Conservation (phyloP, 2,113 vertebrate genomes). For the Holacanthus passer region DNA sequence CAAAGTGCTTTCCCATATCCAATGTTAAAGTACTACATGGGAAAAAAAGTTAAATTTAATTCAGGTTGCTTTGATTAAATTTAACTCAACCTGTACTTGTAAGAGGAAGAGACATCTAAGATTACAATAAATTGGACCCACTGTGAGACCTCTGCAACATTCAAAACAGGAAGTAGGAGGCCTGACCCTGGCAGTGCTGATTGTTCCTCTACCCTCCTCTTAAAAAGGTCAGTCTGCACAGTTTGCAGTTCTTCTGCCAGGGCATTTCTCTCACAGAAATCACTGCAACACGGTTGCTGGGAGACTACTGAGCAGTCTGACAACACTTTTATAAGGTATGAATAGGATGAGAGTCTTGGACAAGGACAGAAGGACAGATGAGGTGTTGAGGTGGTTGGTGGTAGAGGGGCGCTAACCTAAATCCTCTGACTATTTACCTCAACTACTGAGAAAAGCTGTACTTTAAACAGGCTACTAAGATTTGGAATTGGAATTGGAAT, state of each 20-base stretch:
- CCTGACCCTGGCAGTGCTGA: neutral
- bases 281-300: conserved; percentile 33
- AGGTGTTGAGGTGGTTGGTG: neutral
- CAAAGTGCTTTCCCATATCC: neutral
- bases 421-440: too few relatives aligned
- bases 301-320: conserved; percentile 29
- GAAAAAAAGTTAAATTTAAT: neutral
- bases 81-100: neutral
- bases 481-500: too few relatives aligned
- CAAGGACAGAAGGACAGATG: conserved; percentile 12
- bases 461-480: too few relatives aligned
- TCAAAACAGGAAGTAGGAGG: neutral
- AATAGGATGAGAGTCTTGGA: conserved; percentile 36
- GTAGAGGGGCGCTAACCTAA: neutral
- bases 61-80: neutral
- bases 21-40: neutral
- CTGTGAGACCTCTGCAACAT: neutral
- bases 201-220: neutral
- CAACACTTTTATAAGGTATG: conserved; percentile 40
- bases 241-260: conserved; percentile 17
- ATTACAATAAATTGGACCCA: neutral
- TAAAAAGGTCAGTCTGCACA: conserved; percentile 29
- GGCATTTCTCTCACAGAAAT: conserved; percentile 7
- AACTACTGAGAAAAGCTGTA: too few relatives aligned
- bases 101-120: neutral